Conservation (phyloP, 2,888 invertebrate genomes). For the Petrolisthes cinctipes region DNA sequence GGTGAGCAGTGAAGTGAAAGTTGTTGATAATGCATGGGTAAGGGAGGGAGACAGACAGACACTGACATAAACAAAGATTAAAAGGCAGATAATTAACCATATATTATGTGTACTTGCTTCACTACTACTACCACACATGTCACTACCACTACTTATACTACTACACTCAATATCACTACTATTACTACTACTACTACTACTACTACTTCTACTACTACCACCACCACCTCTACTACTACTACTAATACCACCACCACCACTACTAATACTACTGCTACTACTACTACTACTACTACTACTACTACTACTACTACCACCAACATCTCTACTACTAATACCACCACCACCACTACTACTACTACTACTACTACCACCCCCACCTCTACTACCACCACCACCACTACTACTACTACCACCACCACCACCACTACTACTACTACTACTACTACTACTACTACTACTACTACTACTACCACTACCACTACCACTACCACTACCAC, state of each 20-base stretch:
- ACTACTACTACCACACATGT: not conserved
- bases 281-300: no score
- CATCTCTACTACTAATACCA: not conserved
- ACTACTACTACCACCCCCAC: not conserved
- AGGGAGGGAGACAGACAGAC: no score
- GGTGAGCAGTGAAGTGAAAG: no score
- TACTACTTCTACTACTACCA: not conserved
- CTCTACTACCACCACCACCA: not conserved
- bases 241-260: no score
- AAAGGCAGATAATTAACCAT: no score
- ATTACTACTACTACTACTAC: no score
- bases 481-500: no score
- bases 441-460: no score
- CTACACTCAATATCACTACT: not conserved
- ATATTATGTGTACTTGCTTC: no score
- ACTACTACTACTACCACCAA: not conserved
- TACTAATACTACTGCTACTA: no score
- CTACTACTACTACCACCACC: not conserved
- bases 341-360: not conserved
- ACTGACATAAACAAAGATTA: no score
- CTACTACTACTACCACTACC: not conserved
- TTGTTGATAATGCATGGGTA: no score
- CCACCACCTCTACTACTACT: not conserved
- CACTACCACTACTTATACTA: not conserved
- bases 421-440: not conserved